Base-by-base conservation (phyloP, 2,113 vertebrate genomes). In the Tupaia tana region DNA sequence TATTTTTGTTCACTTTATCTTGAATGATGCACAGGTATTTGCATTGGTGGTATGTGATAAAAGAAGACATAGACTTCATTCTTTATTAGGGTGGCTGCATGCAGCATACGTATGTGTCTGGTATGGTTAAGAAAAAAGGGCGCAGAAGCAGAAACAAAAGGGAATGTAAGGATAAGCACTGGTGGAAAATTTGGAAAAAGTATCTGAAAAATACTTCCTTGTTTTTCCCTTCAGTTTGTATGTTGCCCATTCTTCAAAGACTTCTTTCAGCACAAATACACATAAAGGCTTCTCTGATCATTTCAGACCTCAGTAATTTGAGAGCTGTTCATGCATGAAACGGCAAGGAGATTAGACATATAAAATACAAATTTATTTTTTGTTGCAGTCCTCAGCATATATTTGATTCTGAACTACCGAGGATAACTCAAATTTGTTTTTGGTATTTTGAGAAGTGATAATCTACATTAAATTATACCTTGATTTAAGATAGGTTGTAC, bases 311-410 rank as follows among this genome's bases (percentile, higher is more conserved):
- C 20, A 43, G 67, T 43, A 61, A 66, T 69, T 3, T 87, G 71
- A 58, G 34, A 89, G 59, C 91, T 95, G 16, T 31, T 22, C 78
- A 73, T 88, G 56, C 27, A n/a, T 93, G 93, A 91, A 87, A 87
- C 90, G 58, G 20, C 56, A 93, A 59, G 77, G 61, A 70, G 19
- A 59, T 86, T 82, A 70, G 19, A 59, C 27, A 27, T 34, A 20
- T 87, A n/a, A 83, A 78, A 93, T 61, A 87, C 59, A 90, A 92
- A 94, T 92, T 92, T 31, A 86, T 86, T 88, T 96, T 88, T 54
- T 56, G 34, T 90, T 66, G 43, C 14, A 61, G 34, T 70, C 16
- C 66, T 94, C 58, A 89, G 34, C 6, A 13, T 81, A 67, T 74
- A 82, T 58, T 91, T 77, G 19, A 86, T 75, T 86, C 24, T 63